Base-by-base conservation (phyloP, 2,797 vertebrate genomes). In the Pipistrellus kuhlii region DNA sequence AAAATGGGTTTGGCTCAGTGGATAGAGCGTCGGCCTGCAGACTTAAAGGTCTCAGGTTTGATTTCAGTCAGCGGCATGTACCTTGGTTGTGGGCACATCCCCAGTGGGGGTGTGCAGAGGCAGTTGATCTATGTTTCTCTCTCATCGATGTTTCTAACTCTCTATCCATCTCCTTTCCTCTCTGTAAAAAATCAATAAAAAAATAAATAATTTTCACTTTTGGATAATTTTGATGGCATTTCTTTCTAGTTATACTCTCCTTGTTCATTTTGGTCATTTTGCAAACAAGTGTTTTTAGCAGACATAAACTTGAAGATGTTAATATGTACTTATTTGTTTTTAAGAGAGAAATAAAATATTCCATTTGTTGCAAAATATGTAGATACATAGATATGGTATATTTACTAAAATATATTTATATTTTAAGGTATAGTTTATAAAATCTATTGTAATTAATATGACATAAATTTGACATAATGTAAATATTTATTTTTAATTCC, bases 331-430 rank as follows among this genome's bases (percentile, higher is more conserved):
- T 46, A 14, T 48, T 41, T 48, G 17, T 23, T 69, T 62, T 85
- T 85, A 84, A 66, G 20, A 41, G 18, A 80, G 27, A 88, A 66
- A 68, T 88, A 44, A 93, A 83, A 62, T 68, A 86, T 83, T 55
- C 2, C 8, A 27, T 85, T 5, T 35, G 3, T 44, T 62, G 20
- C 25, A 21, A 75, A 44, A 51, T 62, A 46, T n/a, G 8, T 53
- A 76, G 27, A 69, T 17, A 81, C 5, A 41, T 38, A 80, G 48
- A 57, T 17, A 44, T 88, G 15, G 18, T 57, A 80, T 12, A 17
- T 2, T 9, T 23, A 38, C 41, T 86, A 12, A 75, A n/a, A 64
- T 80, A 48, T 32, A 75, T 91, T 78, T 6, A 85, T 21, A 86
- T 30, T 93, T 66, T 84, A 41, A 18, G 6, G 41, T 13, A 53